Evolutionary conservation across 2,797 vertebrate genomes (phyloP).

Genomic region (Sparidentex hasta): DNA sequence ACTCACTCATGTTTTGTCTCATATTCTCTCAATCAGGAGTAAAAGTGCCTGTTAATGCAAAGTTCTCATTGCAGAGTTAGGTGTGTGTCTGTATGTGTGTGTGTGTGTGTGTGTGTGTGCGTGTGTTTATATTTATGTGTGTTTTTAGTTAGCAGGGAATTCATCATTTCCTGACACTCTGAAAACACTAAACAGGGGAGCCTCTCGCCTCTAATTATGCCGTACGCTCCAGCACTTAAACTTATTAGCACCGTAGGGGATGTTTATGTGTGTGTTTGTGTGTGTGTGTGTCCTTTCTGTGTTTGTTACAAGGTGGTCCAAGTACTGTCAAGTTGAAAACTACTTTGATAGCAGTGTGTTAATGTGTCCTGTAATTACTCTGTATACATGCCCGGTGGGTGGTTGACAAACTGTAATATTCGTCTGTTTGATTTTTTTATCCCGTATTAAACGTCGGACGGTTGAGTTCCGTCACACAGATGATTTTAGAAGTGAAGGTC

Average conservation of each 20-base stretch:
- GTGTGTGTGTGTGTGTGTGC: conserved; percentile 21
- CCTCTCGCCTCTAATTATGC: conserved; percentile 75
- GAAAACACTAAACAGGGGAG: conserved; percentile 73
- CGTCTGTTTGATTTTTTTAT: background rate
- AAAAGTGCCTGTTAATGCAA: conserved; percentile 29
- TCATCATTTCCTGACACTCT: conserved; percentile 74
- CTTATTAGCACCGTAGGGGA: conserved; percentile 71
- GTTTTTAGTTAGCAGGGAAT: conserved; percentile 53
- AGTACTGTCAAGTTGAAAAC: conserved; percentile 31
- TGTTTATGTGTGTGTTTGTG: conserved; percentile 31
- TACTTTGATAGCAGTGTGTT: conserved; percentile 45
- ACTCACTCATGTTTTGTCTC: conserved; percentile 36
- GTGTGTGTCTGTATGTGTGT: conserved; percentile 9
- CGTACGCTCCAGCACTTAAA: conserved; percentile 80
- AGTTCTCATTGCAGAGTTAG: conserved; percentile 8
- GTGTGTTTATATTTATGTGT: no score
- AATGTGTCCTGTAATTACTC: conserved; percentile 46
- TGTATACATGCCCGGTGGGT: background rate
- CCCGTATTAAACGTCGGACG: background rate
- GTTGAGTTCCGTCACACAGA: background rate
- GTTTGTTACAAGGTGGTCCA: conserved; percentile 32
- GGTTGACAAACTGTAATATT: background rate
- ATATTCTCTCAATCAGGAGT: conserved; percentile 31
- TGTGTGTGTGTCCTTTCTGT: conserved; percentile 21
- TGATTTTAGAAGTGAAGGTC: conserved; percentile 7